These are phyloP conservation scores for Chitala chitala DNA, from an alignment of 2,113 vertebrate species.

Conservation along the genomic window DNA sequence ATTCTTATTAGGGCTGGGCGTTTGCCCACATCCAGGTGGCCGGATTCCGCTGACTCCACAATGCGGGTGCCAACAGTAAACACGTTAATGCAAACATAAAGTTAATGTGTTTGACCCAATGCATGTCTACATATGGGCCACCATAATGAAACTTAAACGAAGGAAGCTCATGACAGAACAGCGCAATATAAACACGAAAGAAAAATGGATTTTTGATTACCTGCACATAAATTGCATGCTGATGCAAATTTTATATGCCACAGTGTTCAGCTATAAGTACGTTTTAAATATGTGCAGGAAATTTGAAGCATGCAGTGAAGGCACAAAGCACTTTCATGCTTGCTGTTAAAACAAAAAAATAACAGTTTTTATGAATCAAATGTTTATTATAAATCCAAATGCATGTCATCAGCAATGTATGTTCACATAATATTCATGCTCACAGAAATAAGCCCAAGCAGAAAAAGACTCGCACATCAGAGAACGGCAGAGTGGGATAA, in stretches of 20 bases:
- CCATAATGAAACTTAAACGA: neutral
- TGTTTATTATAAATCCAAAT: no score
- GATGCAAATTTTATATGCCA: no score
- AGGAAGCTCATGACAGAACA: neutral
- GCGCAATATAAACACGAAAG: no score
- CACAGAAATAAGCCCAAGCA: no score
- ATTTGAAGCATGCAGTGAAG: neutral
- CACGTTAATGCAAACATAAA: slow-evolving; percentile 12
- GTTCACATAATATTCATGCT: no score
- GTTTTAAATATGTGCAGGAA: no score
- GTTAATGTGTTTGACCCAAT: neutral
- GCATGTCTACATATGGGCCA: neutral
- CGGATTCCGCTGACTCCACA: neutral
- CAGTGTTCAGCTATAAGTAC: no score
- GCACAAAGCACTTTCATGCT: neutral
- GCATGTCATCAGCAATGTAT: no score
- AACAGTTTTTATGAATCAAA: neutral
- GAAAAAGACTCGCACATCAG: no score
- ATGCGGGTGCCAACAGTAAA: neutral
- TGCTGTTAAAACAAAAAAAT: neutral
- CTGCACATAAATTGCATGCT: no score
- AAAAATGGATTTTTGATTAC: no score
- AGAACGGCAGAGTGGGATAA: no score
- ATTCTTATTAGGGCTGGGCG: neutral
- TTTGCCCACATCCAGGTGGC: slow-evolving; percentile 1